Evolutionary conservation across 1,140 invertebrate species (phyloP), one percentile per base, ranked within the genome.

Genomic region (Palaemon carinicauda): DNA sequence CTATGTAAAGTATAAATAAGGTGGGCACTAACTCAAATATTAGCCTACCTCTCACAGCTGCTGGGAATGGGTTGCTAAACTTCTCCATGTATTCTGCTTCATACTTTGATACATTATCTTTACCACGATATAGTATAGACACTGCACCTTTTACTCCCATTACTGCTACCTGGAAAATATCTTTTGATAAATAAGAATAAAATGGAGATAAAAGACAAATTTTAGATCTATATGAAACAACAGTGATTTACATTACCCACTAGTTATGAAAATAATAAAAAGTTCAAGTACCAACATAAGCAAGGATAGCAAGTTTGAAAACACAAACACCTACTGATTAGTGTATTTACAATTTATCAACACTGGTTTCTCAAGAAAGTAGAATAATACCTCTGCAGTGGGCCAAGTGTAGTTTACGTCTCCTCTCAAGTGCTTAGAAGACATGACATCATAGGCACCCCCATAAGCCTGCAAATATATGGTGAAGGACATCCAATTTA

Each of bases 351-450:
- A 69, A 27, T 60, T 21, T 24, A 3, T 41, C 12, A 9, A 41
- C 5, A 7, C 41, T 41, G 12, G 12, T 41, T 1, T 10, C 5
- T 27, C 12, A 9, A 69, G 29, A n/a, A 31, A 3, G 19, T 4
- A 80, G 27, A 24, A 3, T 33, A 65, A 83, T 56, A 89, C 90
- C 91, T 96, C 95, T 80, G 95, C 95, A 50, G 95, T 95, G n/a
- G 95, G 95, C 95, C 95, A 96, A 69, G 94, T 94, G 90, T 95
- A 95, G 90, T 95, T 96, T 24, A 94, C 92, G 90, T 96, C 95
- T 19, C 94, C 95, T 88, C 94, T 91, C 31, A 96, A 91, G 92
- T 96, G 95, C 90, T 96, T 96, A 0, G 95, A 95, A 53, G 94
- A 93, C 94, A 95, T 95, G 4, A 95, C 94, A 91, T 94, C 93